Percentiles rank a stretch among this genome's conserved stretches.
phyloP scores from a whole-genome alignment of 2,797 vertebrate species.

The Poecilia velifera region DNA sequence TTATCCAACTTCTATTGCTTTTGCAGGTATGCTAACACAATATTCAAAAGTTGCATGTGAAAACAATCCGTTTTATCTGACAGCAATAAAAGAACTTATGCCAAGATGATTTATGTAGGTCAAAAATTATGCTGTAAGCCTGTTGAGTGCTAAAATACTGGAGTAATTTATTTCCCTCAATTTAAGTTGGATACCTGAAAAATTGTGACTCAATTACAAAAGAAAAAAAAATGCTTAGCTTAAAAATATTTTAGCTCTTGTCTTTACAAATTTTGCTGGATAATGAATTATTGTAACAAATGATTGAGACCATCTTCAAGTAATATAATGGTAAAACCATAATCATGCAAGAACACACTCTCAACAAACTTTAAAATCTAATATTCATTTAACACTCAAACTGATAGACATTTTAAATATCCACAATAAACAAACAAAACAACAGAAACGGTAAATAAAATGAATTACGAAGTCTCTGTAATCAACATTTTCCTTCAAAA shows the following conservation, averaged over 20 bases:
- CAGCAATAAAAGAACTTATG: neutral
- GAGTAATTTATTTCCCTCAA: neutral
- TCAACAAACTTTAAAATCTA: no score
- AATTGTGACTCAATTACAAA: neutral
- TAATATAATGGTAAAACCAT: no score
- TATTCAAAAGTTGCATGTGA: neutral
- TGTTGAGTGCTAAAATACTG: neutral
- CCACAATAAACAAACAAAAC: no score
- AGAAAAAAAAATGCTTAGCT: neutral
- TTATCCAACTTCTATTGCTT: neutral
- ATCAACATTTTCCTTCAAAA: no score
- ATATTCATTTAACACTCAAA: no score
- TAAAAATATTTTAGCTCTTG: neutral
- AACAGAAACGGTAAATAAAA: no score
- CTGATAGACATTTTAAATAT: no score
- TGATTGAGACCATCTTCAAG: no score
- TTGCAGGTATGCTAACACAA: neutral
- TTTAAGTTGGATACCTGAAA: neutral
- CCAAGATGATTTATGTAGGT: neutral
- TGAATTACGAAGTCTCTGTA: no score
- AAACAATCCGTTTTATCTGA: neutral
- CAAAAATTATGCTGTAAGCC: neutral
- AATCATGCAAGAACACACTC: no score
- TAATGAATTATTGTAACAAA: no score
- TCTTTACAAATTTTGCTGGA: no score